Percentiles rank a stretch among this genome's conserved stretches.
Conservation (phyloP, 1,140 invertebrate genomes). For the Cepaea nemoralis region DNA sequence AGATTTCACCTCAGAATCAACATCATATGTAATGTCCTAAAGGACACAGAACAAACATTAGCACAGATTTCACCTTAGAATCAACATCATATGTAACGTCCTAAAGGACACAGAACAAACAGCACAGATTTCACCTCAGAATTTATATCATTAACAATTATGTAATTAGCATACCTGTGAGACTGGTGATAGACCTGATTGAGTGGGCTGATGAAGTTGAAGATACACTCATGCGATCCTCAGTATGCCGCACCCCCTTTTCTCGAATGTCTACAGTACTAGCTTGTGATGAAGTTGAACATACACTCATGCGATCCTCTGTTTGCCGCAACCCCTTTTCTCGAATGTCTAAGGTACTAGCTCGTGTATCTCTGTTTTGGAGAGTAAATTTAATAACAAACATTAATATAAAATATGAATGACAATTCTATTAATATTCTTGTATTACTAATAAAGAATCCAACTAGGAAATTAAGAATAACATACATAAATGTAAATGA, state of each 20-base stretch:
- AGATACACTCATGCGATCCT: slow-evolving; percentile 16
- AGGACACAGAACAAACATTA: too few species aligned
- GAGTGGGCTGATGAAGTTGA: slow-evolving; percentile 21
- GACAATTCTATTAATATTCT: too few species aligned
- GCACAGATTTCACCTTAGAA: too few species aligned
- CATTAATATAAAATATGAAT: too few species aligned
- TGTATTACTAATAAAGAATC: too few species aligned
- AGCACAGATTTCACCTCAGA: too few species aligned
- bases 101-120: too few species aligned
- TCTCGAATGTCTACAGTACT: neutral
- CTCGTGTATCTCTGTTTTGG: neutral
- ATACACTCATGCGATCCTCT: slow-evolving; percentile 21
- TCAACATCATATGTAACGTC: too few species aligned
- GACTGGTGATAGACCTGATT: neutral
- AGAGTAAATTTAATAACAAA: neutral
- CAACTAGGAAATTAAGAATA: too few species aligned
- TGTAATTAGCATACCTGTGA: neutral
- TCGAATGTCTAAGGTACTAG: neutral
- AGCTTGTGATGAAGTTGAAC: slow-evolving; percentile 10
- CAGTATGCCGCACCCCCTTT: neutral
- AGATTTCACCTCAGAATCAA: too few species aligned
- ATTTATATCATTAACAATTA: neutral
- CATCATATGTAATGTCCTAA: too few species aligned
- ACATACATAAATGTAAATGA: too few species aligned
- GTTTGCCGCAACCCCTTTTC: neutral